phyloP scores from a whole-genome alignment of 2,113 vertebrate genomes.

The Phocoena sinus region DNA sequence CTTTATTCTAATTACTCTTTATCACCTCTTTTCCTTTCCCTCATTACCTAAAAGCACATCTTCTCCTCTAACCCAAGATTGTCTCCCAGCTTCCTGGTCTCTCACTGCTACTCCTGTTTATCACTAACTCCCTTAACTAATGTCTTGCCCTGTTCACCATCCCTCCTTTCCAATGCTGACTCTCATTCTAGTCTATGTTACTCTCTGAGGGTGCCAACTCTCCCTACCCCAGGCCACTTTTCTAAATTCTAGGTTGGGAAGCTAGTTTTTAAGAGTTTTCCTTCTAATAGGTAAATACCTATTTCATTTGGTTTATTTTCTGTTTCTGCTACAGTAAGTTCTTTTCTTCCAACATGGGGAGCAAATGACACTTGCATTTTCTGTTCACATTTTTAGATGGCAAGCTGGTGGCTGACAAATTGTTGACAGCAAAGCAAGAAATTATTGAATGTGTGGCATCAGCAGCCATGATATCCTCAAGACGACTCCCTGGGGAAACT shows the following conservation, averaged over 20 bases:
- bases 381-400: conserved; percentile 50
- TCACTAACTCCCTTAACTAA: background rate
- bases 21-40: background rate
- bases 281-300: background rate
- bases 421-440: conserved; percentile 47
- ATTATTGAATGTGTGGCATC: conserved; percentile 38
- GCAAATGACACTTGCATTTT: background rate
- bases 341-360: background rate
- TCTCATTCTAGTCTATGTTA: background rate
- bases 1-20: background rate
- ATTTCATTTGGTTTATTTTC: conserved; percentile 27
- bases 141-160: background rate
- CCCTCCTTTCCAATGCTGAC: background rate
- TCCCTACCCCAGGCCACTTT: background rate
- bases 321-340: background rate
- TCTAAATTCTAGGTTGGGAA: background rate
- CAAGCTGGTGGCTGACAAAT: background rate
- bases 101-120: background rate
- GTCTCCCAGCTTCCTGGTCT: background rate
- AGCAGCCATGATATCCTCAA: background rate
- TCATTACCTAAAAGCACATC: background rate
- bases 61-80: background rate
- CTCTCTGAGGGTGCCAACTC: background rate
- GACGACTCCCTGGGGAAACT: background rate
- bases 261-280: background rate